Base-by-base conservation (phyloP, 2,113 vertebrate species). In the Podocnemis expansa region DNA sequence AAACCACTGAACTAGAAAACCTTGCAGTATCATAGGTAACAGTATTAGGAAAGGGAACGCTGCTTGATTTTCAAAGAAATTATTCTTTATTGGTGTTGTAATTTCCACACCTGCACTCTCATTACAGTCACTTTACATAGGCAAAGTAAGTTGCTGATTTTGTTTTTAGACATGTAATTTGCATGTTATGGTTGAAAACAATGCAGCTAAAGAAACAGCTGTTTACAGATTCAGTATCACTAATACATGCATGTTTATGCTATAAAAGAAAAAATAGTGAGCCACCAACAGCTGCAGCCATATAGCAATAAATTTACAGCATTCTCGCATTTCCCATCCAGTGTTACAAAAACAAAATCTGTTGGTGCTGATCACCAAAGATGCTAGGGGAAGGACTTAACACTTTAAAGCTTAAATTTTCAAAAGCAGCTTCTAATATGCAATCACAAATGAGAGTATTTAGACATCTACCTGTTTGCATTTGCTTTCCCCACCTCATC, bases 61-160 rank as follows among this genome's bases (percentile, higher is more conserved):
- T 41, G 1, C 7, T 52, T 31, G 29, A 67, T 38, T 52, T 63
- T 84, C 43, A 8, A 67, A 70, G 89, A 82, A 63, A n/a, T 10
- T 1, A 4, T 14, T 29, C 47, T 76, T 52, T 34, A 12, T 47
- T 63, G 3, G 51, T 88, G 4, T 58, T 90, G 4, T 76, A 76
- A 45, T 19, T 76, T 76, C 73, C 93, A 89, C 90, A 94, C 38
- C 84, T 93, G 94, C 80, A 55, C 80, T 89, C 89, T 89, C 94
- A 49, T 93, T 91, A 96, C 90, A 97, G 91, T 94, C 84, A 95
- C 94, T 14, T 41, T 84, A 55, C 78, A 91, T 63, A 85, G 6
- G n/a, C 4, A 43, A 41, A 85, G n/a, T 22, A 92, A 70, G 34
- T 47, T 60, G 60, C 17, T 24, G 5, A 78, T 27, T 38, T 14